phyloP scores from a whole-genome alignment of 2,113 vertebrate genomes.

The Perccottus glenii region DNA sequence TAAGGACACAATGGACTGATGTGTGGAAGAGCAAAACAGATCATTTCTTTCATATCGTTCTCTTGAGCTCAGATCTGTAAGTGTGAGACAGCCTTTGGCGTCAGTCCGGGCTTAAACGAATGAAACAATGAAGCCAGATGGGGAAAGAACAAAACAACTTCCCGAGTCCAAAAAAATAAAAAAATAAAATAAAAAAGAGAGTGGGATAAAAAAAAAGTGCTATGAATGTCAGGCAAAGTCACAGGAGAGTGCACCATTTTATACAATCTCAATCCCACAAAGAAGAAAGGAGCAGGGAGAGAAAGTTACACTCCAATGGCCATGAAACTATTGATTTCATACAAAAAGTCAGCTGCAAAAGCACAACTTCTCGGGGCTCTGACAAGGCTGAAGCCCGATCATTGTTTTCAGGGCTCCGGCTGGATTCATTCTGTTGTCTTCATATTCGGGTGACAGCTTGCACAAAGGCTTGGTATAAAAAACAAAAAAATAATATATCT shows the following conservation, averaged over 20 bases:
- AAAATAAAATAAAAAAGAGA: neutral
- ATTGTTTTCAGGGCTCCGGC: slow-evolving; percentile 46
- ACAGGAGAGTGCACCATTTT: slow-evolving; percentile 59
- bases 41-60: slow-evolving; percentile 49
- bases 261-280: slow-evolving; percentile 55
- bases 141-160: slow-evolving; percentile 55
- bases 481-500: slow-evolving; percentile 11
- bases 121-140: slow-evolving; percentile 62
- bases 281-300: slow-evolving; percentile 35
- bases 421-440: slow-evolving; percentile 59
- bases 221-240: slow-evolving; percentile 59
- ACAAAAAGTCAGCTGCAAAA: slow-evolving; percentile 48
- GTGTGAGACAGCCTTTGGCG: slow-evolving; percentile 42
- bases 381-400: slow-evolving; percentile 52
- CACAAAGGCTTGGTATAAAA: slow-evolving; percentile 29
- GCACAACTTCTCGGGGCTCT: slow-evolving; percentile 34
- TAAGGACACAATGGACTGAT: slow-evolving; percentile 33
- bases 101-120: slow-evolving; percentile 47
- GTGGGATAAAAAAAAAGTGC: neutral
- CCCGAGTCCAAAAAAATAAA: slow-evolving; percentile 14
- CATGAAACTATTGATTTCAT: slow-evolving; percentile 75
- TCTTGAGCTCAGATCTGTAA: slow-evolving; percentile 42
- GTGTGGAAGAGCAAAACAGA: slow-evolving; percentile 38
- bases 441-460: slow-evolving; percentile 53
- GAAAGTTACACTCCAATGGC: slow-evolving; percentile 60